Evolutionary conservation across 1,140 invertebrate species (phyloP), one percentile per base, ranked within the genome.

Genomic region (Theocolax elegans): DNA sequence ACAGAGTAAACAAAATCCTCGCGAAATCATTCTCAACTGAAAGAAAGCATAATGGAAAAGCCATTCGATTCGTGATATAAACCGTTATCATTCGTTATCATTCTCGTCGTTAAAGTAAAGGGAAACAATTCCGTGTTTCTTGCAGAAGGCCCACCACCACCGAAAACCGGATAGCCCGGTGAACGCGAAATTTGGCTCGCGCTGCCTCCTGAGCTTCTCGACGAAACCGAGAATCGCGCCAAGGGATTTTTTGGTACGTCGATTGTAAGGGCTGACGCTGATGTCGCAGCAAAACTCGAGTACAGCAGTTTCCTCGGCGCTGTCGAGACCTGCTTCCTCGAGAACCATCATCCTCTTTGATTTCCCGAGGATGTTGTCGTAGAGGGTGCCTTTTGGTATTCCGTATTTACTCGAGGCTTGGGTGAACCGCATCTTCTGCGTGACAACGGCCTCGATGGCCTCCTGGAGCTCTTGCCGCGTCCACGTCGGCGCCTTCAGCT

Each of bases 131-230:
- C 90, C 91, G 82, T 93, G 90, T 76, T 93, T 92, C 79, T 92
- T 92, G 85, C 91, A 92, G 76, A 93, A 93, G 0, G 91, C 92
- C 92, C 92, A 93, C 92, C 92, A 93, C 92, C 92, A 93, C 19
- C 91, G 81, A 75, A 92, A 93, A 2, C 91, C 91, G 8, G 89
- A 88, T 8, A 92, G 83, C 6, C 90, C 90, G 46, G 88, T 88
- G 72, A 92, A 92, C 23, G 87, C 79, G 76, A 92, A 92, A 65
- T 84, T 85, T 0, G 91, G 90, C 68, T 92, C 90, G 66, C 89
- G 85, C 17, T 79, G 81, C 51, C 87, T 86, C 72, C 87, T 84
- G 27, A 92, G 75, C 72, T 88, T 90, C 73, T 92, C 89, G 15
- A 92, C 91, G 73, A 88, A 92, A 35, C 85, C 83, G 25, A 92